Conservation (phyloP, 2,797 vertebrate genomes). For the Coilia nasus region DNA sequence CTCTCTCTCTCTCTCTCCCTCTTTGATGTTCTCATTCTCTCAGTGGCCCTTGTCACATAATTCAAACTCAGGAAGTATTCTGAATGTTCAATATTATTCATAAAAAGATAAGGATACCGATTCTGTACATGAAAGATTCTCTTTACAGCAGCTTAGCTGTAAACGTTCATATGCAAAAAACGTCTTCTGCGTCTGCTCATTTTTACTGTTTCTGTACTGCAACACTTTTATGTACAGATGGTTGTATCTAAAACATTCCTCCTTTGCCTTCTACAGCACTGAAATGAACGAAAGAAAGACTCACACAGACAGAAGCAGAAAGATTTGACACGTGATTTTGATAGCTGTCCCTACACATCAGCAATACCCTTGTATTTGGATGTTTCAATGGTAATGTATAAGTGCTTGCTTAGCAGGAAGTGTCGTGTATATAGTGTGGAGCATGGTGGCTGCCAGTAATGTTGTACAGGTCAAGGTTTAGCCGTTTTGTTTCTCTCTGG, state of each 20-base stretch:
- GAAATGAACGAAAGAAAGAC: conserved; percentile 67
- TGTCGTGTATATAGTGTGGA: conserved; percentile 80
- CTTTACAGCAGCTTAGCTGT: conserved; percentile 89
- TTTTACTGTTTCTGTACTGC: conserved; percentile 89
- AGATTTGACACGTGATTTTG: conserved; percentile 76
- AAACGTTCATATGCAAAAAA: conserved; percentile 98
- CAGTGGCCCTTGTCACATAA: conserved; percentile 95
- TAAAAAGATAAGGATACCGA: conserved; percentile 81
- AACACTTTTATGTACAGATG: conserved; percentile 86
- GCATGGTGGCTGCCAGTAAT: conserved; percentile 83
- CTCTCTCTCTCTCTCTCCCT: conserved; percentile 40
- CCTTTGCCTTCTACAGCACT: conserved; percentile 88
- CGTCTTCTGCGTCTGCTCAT: conserved; percentile 84
- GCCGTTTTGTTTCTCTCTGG: conserved; percentile 60
- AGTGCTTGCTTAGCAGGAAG: conserved; percentile 81
- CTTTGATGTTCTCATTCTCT: conserved; percentile 66
- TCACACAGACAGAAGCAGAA: conserved; percentile 54
- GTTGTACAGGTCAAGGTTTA: conserved; percentile 76
- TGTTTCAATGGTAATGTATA: conserved; percentile 84
- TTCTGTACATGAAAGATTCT: conserved; percentile 86
- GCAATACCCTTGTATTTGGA: conserved; percentile 89
- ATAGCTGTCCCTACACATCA: conserved; percentile 77
- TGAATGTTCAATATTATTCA: conserved; percentile 98
- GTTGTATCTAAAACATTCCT: conserved; percentile 92
- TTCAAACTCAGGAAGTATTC: conserved; percentile 99